Percentiles rank a stretch among this genome's conserved stretches.
These are phyloP conservation scores for Arctia plantaginis DNA, from an alignment of 2,888 invertebrate genomes.

Conservation along the genomic window DNA sequence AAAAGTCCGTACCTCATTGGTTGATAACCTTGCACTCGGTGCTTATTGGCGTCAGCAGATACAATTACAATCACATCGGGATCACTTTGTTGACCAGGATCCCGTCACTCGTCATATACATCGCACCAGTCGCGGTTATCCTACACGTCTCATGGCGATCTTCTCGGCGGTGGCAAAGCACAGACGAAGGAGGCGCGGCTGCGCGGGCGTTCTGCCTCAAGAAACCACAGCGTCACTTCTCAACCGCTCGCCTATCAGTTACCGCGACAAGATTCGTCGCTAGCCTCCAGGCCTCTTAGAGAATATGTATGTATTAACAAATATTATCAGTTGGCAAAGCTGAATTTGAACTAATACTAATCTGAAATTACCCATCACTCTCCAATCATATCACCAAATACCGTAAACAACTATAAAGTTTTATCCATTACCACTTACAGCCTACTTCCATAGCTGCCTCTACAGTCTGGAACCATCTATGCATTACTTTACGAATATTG, in stretches of 20 bases:
- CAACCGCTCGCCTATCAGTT: slow-evolving; percentile 83
- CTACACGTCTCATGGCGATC: slow-evolving; percentile 97
- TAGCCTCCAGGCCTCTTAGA: slow-evolving; percentile 89
- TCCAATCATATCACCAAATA: background rate
- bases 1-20: too few relatives aligned
- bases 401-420: background rate
- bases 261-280: slow-evolving; percentile 85
- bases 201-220: slow-evolving; percentile 89
- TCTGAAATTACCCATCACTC: background rate
- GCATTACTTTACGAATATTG: background rate
- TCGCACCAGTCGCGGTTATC: slow-evolving; percentile 97
- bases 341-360: background rate
- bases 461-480: background rate
- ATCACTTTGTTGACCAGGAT: slow-evolving; percentile 82
- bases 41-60: too few relatives aligned
- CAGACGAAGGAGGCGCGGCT: slow-evolving; percentile 96
- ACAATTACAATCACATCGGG: background rate
- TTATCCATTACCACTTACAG: background rate
- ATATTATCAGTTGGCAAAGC: background rate
- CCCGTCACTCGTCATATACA: slow-evolving; percentile 97
- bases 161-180: slow-evolving; percentile 90
- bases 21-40: too few relatives aligned
- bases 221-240: slow-evolving; percentile 89
- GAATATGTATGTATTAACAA: slow-evolving; percentile 88
- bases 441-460: background rate